Conservation (phyloP, 2,888 invertebrate species). For the Ectemnius cavifrons region DNA sequence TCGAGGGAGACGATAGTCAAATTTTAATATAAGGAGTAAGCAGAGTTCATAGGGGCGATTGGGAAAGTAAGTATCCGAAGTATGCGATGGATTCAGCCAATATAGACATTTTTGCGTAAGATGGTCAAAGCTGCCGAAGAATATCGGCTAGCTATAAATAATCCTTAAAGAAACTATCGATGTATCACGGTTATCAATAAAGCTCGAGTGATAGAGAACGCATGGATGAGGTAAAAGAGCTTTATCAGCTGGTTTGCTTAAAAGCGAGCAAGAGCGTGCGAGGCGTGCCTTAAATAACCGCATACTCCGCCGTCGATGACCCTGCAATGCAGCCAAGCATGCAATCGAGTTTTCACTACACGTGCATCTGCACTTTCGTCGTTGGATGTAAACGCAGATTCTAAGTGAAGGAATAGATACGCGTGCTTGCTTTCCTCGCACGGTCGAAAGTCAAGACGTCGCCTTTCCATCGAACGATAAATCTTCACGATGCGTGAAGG, state of each 20-base stretch:
- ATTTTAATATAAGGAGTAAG: too few species aligned
- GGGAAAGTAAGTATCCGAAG: too few species aligned
- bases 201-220: background rate
- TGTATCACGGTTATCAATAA: background rate
- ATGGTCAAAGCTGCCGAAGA: too few species aligned
- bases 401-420: background rate
- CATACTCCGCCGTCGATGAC: slow-evolving; percentile 35
- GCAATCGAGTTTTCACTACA: slow-evolving; percentile 49
- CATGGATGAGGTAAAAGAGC: slow-evolving; percentile 21
- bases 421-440: background rate
- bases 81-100: too few species aligned
- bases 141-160: too few species aligned
- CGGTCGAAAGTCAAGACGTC: slow-evolving; percentile 9
- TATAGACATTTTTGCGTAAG: too few species aligned
- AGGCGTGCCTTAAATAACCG: slow-evolving; percentile 56
- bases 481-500: slow-evolving; percentile 26
- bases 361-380: slow-evolving; percentile 39
- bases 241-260: slow-evolving; percentile 43
- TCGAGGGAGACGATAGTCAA: slow-evolving; percentile 15
- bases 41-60: too few species aligned
- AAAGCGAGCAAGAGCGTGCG: slow-evolving; percentile 46
- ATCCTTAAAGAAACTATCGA: too few species aligned
- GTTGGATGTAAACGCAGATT: slow-evolving; percentile 20
- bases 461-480: slow-evolving; percentile 32
- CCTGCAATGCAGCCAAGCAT: slow-evolving; percentile 29